Evolutionary conservation across 2,113 vertebrate species (phyloP), one percentile per base, ranked within the genome.

Genomic region (Chiloscyllium plagiosum): DNA sequence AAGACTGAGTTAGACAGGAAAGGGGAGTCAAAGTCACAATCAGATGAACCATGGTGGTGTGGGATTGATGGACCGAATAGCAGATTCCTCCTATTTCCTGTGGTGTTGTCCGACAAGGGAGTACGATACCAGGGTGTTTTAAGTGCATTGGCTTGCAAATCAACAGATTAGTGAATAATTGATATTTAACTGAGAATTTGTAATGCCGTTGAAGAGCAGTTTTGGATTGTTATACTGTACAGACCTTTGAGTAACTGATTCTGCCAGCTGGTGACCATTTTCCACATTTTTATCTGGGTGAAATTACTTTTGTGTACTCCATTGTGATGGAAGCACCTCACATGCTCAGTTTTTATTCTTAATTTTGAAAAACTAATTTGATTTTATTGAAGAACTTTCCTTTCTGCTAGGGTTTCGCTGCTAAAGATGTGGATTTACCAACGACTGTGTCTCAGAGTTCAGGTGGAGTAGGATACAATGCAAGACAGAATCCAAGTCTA

Each of bases 351-450:
- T 15, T 89, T 47, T 37, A 65, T 42, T 69, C 52, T 19, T 95
- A 56, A 33, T 66, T 95, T 13, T 65, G 92, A 17, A n/a, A 85
- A 69, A 68, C 66, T 24, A 90, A 37, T 96, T 33, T 96, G 15
- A 94, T 78, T 97, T 92, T 96, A 90, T 70, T 70, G 69, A 95
- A 69, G 1, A 70, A 12, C 87, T 95, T 72, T 52, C 37, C 66
- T 50, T 72, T 96, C 97, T 97, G 96, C 83, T 97, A 99, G 99
- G 98, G 98, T 96, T 99, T 98, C 96, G 97, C 98, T 96, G 12
- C 72, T 52, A 50, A 95, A 70, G 94, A 95, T 95, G 98, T 98
- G 96, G 97, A 98, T 37, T 98, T 98, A 96, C 97, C 98, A 96
- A 98, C 97, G 97, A 97, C 98, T 97, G 95, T 97, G 86, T 96